Evolutionary conservation across 2,888 invertebrate genomes (phyloP).

Genomic region (Archaeoteleia sp.): DNA sequence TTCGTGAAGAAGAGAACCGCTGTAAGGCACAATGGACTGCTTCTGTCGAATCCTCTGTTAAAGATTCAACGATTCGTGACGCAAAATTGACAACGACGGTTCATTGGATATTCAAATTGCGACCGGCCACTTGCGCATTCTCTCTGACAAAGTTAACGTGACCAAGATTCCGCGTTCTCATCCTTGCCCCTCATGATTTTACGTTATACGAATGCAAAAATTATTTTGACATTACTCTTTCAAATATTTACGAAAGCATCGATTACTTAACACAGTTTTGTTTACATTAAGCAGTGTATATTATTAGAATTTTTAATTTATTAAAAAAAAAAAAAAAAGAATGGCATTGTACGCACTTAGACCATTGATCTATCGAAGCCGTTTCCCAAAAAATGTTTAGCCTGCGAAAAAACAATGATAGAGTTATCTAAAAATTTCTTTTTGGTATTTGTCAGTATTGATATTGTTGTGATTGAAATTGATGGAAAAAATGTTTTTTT

Average conservation of each 20-base stretch:
- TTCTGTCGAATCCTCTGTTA: conserved; percentile 55
- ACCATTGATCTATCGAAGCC: no score
- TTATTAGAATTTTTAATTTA: no score
- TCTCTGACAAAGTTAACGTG: conserved; percentile 56
- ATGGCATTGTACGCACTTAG: no score
- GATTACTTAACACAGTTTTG: conserved; percentile 2
- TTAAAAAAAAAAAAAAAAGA: conserved; percentile 4
- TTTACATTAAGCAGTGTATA: no score
- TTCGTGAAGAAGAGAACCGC: conserved; percentile 23
- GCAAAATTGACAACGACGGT: conserved; percentile 60
- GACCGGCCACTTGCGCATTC: conserved; percentile 58
- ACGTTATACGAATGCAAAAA: conserved; percentile 27
- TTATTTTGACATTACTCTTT: conserved; percentile 10
- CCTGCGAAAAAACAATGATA: no score
- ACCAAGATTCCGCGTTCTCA: conserved; percentile 39
- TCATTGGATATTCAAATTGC: conserved; percentile 63
- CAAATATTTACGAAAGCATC: conserved; percentile 13
- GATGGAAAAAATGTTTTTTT: no score
- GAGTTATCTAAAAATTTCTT: no score
- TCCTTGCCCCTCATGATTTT: conserved; percentile 37
- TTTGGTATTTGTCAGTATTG: no score
- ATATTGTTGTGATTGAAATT: no score
- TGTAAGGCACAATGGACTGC: conserved; percentile 38
- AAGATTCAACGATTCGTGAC: conserved; percentile 63
- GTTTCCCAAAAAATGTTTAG: no score